Evolutionary conservation across 2,888 invertebrate species (phyloP).

Genomic region (Callinectes sapidus): DNA sequence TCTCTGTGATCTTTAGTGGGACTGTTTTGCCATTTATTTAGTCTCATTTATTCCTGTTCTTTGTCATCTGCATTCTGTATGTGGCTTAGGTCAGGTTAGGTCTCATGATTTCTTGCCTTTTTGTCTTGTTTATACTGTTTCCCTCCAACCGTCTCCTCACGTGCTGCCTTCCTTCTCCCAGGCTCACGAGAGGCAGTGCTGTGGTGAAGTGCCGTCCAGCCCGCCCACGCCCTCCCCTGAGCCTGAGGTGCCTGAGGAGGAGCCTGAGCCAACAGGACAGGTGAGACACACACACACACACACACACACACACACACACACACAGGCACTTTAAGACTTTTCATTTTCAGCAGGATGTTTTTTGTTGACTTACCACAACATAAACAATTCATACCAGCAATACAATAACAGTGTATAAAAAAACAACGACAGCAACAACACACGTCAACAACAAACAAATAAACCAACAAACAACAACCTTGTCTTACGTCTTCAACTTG

Average conservation of each 20-base stretch:
- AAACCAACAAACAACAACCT: not conserved
- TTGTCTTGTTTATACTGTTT: not conserved
- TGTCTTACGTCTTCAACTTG: not conserved
- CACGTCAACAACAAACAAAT: not conserved
- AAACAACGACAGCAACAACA: not conserved
- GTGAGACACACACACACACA: constrained; percentile 36
- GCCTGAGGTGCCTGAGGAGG: constrained; percentile 53
- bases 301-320: constrained; percentile 7
- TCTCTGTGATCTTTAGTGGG: not conserved
- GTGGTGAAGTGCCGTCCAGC: constrained; percentile 45
- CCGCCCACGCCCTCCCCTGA: constrained; percentile 56
- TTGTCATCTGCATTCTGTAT: not conserved
- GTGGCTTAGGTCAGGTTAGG: not conserved
- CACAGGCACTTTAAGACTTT: not conserved
- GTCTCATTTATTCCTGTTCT: no score
- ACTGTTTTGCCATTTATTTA: no score
- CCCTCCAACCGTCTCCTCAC: not conserved
- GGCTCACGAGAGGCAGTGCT: constrained; percentile 57
- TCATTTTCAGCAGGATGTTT: no score
- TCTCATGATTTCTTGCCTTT: no score
- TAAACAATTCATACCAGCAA: no score
- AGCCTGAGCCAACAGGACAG: constrained; percentile 55
- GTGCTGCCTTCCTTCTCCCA: not conserved
- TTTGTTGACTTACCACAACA: no score
- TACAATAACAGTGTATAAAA: no score